Evolutionary conservation across 2,888 invertebrate species (phyloP).

Genomic region (Enchytraeus crypticus): DNA sequence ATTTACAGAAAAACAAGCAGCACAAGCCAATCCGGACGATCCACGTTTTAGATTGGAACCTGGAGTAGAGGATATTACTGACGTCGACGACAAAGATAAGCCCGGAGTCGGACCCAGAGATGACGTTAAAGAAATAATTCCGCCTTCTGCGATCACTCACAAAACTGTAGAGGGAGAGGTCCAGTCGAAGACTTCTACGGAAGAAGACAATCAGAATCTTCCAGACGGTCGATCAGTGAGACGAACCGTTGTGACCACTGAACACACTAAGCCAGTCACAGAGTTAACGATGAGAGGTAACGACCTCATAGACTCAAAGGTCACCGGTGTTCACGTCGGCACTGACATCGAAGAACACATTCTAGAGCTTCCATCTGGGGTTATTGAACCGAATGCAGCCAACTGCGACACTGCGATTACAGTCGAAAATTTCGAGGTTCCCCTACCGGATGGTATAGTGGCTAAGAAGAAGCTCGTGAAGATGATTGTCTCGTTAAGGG

Average conservation of each 20-base stretch:
- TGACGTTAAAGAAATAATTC: neutral
- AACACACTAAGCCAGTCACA: conserved; percentile 3
- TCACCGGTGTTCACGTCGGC: neutral
- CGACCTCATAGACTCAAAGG: conserved; percentile 1
- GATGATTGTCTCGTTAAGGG: conserved; percentile 6
- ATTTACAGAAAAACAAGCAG: too few relatives aligned
- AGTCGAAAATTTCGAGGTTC: conserved; percentile 1
- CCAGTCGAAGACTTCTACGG: neutral
- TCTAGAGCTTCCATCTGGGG: conserved; percentile 7
- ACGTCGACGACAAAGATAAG: too few relatives aligned
- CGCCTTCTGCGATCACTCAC: neutral
- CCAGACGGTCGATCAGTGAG: conserved; percentile 4
- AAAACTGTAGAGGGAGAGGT: conserved; percentile 4
- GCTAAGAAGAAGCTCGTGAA: conserved; percentile 3
- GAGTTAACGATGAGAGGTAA: neutral
- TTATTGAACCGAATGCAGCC: conserved; percentile 6
- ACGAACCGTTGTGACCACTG: conserved; percentile 3
- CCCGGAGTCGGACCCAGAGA: too few relatives aligned
- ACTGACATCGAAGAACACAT: conserved; percentile 8
- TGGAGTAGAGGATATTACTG: too few relatives aligned
- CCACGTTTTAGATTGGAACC: too few relatives aligned
- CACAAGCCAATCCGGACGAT: too few relatives aligned
- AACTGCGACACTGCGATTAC: conserved; percentile 7
- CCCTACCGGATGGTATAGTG: conserved; percentile 1
- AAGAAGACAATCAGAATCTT: neutral